Base-by-base conservation (phyloP, 2,113 vertebrate species). In the Dendropsophus ebraccatus region DNA sequence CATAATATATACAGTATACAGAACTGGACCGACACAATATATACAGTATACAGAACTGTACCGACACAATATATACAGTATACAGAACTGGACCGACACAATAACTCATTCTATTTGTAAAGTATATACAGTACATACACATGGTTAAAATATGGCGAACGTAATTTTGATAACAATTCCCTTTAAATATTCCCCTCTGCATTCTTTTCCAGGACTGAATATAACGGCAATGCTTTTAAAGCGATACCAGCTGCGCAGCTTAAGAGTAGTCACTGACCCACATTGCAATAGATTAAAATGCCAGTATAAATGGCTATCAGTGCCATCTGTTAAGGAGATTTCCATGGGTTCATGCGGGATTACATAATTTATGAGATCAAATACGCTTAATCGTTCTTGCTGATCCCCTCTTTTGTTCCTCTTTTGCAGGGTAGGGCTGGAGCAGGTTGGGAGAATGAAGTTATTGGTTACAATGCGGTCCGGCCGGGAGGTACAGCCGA, bases 311-410 rank as follows among this genome's bases (percentile, higher is more conserved):
- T 54, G 54, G 54, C 52, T 41, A 80, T 80, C 52, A 32, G 12
- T 28, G 32, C 77, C 58, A 67, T 81, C 58, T 81, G 58, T 14
- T 56, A 60, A 60, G 5, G 65, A 16, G 67, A 82, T 69, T 83
- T 56, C 47, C 30, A 23, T 56, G 67, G 65, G 50, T 41, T 72
- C 28, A 54, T 83, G 65, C 2, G 5, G 65, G 47, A 83, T 52
- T 70, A 65, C 81, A 83, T 83, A 50, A 83, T 83, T 83, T 73
- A 83, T 83, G 49, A 83, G 81, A 70, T 70, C 81, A 83, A 83
- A 83, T 69, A 52, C 30, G 3, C 81, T 83, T 83, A 82, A 82
- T 82, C 67, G 19, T n/a, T 30, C 45, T 37, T 0, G 81, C 67
- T 83, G 81, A 83, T 72, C 62, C 65, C 30, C 47, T 35, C 65